phyloP scores from a whole-genome alignment of 2,113 vertebrate species.

The Fregetta grallaria region DNA sequence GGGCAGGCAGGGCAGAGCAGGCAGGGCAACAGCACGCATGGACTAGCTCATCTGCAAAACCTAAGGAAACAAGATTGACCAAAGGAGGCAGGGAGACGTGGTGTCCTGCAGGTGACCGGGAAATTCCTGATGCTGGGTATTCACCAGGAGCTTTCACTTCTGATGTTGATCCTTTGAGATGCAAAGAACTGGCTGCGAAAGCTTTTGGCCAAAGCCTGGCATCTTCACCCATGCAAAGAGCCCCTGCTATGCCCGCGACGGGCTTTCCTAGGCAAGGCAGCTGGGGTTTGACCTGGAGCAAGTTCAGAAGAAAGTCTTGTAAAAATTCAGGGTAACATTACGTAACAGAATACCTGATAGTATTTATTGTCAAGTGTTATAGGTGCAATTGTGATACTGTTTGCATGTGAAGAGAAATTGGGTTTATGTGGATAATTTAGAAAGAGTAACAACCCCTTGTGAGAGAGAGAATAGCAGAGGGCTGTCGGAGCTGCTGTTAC shows the following conservation, averaged over 20 bases:
- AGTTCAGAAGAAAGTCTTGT: neutral
- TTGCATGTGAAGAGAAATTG: neutral
- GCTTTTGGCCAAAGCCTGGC: neutral
- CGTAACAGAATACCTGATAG: neutral
- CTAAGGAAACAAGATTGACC: neutral
- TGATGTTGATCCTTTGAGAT: neutral
- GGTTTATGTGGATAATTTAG: neutral
- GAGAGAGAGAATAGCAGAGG: neutral
- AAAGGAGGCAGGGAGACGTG: neutral
- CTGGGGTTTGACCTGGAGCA: neutral
- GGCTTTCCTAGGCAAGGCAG: neutral
- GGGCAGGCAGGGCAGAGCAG: neutral
- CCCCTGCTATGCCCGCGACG: rapidly evolving
- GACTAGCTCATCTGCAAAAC: neutral
- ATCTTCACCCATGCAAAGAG: neutral
- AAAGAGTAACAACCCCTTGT: neutral
- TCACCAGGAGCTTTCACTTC: neutral
- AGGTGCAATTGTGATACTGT: neutral
- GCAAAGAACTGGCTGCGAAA: neutral
- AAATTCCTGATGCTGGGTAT: neutral
- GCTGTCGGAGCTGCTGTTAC: neutral
- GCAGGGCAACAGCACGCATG: neutral
- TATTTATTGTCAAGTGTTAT: neutral
- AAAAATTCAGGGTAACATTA: neutral
- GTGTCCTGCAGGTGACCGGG: neutral